Evolutionary conservation across 1,140 invertebrate genomes (phyloP), one percentile per base, ranked within the genome.

Genomic region (Lasioglossum albipes): DNA sequence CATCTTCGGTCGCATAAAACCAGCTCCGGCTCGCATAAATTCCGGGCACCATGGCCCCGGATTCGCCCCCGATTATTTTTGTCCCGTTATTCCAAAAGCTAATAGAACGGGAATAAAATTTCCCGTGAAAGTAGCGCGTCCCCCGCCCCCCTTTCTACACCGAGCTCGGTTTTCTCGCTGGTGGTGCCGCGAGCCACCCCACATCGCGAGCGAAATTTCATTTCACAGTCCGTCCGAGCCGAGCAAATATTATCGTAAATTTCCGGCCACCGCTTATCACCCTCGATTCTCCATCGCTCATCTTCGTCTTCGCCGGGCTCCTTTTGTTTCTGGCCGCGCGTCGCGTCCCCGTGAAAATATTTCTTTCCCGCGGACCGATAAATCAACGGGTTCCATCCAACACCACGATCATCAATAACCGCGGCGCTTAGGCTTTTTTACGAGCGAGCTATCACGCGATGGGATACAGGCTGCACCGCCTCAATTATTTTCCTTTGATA

Each of bases 171-270:
- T 20, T 16, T 57, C 52, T 59, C 61, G 54, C 54, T 45, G 70
- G 65, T 67, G 78, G 66, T 69, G 36, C 36, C 41, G 41, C 3
- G 2, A 41, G 16, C 52, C 6, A 57, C 62, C 36, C 12, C 13
- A 42, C 65, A 7, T 64, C 62, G 22, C 9, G 71, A 79, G 62
- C 62, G 62, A 84, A 85, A 85, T 85, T 85, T 85, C 84, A 84
- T 85, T 85, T 85, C 83, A 67, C 79, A 71, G 79, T 62, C 67
- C 64, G 84, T 84, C 83, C 83, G 61, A 49, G 54, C 49, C 79
- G 22, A 83, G 74, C 84, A 82, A 85, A 84, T 85, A 85, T 85
- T 85, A 85, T 82, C 84, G 84, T 85, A 84, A 84, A 85, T 85
- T 86, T 65, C 27, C 59, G 36, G 22, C 57, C 74, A 31, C 41